Conservation (phyloP, 1,140 invertebrate species). For the Vollenhovia emeryi region DNA sequence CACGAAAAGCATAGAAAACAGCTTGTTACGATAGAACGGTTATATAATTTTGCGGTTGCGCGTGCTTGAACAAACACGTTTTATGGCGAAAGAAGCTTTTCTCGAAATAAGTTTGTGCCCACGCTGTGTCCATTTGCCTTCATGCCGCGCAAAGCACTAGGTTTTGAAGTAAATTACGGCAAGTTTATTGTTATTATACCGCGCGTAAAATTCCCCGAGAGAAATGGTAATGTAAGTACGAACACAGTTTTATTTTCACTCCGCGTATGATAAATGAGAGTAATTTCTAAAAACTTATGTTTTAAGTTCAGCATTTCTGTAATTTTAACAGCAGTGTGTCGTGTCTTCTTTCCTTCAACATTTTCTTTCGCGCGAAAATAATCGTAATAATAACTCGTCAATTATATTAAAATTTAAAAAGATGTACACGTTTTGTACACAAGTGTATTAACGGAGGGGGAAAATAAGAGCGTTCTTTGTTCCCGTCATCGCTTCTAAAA, state of each 20-base stretch:
- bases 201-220: conserved; percentile 12
- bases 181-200: conserved; percentile 23
- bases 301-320: neutral
- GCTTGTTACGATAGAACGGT: neutral
- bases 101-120: conserved; percentile 28
- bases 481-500: neutral
- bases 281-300: conserved; percentile 5
- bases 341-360: neutral
- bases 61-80: conserved; percentile 6
- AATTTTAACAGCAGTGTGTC: neutral
- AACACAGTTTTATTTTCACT: neutral
- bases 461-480: neutral
- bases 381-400: neutral
- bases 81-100: conserved; percentile 1
- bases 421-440: no score
- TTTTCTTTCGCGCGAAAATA: neutral
- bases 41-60: neutral
- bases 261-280: conserved; percentile 3
- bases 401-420: neutral
- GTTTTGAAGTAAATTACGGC: conserved; percentile 36
- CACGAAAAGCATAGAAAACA: neutral
- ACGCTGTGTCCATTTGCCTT: neutral
- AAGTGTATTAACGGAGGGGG: neutral
- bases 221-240: conserved; percentile 23
- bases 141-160: neutral